These are phyloP conservation scores for Drosophila anomelani DNA, from an alignment of 2,888 invertebrate species.

Conservation along the genomic window DNA sequence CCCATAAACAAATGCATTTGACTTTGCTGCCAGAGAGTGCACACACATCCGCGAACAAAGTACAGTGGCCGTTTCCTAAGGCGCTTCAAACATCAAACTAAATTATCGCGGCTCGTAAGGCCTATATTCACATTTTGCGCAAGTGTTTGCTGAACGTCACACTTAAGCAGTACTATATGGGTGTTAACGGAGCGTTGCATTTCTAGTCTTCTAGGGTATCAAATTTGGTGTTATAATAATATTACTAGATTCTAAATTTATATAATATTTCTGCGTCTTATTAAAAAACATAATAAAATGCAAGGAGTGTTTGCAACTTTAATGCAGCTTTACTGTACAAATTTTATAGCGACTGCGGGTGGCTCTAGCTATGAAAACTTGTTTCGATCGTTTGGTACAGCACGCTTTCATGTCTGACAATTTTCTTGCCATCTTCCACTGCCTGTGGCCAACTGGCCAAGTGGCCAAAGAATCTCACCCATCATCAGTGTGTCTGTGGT, in stretches of 20 bases:
- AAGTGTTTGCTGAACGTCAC: background rate
- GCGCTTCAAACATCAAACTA: slow-evolving; percentile 8
- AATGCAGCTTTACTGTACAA: background rate
- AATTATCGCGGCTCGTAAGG: background rate
- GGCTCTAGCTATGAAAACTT: slow-evolving; percentile 15
- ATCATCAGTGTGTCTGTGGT: slow-evolving; percentile 40
- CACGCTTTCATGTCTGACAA: slow-evolving; percentile 16
- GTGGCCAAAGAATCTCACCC: slow-evolving; percentile 16
- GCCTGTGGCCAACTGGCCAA: slow-evolving; percentile 1
- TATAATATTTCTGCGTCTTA: background rate
- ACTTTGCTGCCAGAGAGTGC: slow-evolving; percentile 37
- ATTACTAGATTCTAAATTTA: background rate
- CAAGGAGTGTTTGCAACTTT: background rate
- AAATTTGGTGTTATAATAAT: background rate
- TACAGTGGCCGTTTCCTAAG: slow-evolving; percentile 23
- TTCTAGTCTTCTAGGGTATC: slow-evolving; percentile 9
- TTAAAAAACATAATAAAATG: background rate
- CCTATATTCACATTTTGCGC: background rate
- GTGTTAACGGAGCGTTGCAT: slow-evolving; percentile 1
- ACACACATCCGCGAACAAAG: slow-evolving; percentile 19
- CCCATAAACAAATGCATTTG: slow-evolving; percentile 60
- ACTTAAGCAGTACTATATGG: background rate
- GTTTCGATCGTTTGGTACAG: background rate
- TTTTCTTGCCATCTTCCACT: slow-evolving; percentile 9
- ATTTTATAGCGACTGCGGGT: background rate